Percentiles rank a stretch among this genome's conserved stretches.
Evolutionary conservation across 2,113 vertebrate species (phyloP).

Genomic region (Proterorhinus semilunaris): DNA sequence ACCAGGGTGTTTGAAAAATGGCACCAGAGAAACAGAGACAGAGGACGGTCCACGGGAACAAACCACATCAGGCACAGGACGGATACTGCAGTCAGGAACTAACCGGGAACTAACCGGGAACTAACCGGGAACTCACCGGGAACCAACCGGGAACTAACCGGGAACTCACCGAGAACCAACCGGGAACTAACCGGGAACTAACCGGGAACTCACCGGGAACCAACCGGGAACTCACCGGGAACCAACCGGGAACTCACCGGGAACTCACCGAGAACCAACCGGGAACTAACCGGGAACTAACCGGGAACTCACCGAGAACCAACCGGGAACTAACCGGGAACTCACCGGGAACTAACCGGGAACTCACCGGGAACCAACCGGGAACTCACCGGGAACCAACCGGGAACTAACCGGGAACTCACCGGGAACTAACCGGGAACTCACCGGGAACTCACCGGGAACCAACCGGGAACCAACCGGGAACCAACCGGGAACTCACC

Average conservation of each 20-base stretch:
- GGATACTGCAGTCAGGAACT: neutral
- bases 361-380: too few relatives aligned
- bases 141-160: neutral
- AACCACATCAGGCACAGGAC: neutral
- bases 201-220: neutral
- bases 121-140: neutral
- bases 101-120: neutral
- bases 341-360: neutral
- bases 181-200: neutral
- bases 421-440: neutral
- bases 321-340: neutral
- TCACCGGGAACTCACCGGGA: too few relatives aligned
- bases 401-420: neutral
- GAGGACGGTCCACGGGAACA: neutral
- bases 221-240: too few relatives aligned
- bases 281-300: neutral
- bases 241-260: neutral
- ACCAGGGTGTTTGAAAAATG: conserved; percentile 67
- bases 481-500: neutral
- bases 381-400: conserved; percentile 6
- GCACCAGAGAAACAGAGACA: conserved; percentile 59
- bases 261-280: neutral
- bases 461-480: neutral
- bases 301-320: neutral
- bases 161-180: neutral